Conservation (phyloP, 2,797 vertebrate genomes). For the Thamnophis elegans region DNA sequence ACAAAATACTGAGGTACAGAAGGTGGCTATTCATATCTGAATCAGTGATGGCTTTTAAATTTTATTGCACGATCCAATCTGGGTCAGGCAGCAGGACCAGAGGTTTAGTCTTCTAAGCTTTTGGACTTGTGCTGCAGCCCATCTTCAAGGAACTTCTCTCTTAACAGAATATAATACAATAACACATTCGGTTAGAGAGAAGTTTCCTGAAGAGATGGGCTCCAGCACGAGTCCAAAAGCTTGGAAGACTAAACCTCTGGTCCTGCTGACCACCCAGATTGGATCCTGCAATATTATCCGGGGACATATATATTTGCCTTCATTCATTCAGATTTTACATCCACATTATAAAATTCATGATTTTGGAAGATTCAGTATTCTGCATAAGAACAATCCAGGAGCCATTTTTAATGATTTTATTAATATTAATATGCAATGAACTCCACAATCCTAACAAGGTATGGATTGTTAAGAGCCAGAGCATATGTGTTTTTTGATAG, state of each 20-base stretch:
- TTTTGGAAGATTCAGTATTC: not conserved
- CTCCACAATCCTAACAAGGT: not conserved
- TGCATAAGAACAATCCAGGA: not conserved
- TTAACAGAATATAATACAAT: not conserved
- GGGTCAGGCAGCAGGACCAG: not conserved
- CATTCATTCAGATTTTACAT: not conserved
- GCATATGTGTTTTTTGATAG: not conserved
- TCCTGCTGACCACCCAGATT: not conserved
- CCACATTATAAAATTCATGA: not conserved
- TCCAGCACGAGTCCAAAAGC: not conserved
- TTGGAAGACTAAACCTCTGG: not conserved
- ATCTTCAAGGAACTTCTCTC: not conserved
- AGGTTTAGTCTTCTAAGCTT: not conserved
- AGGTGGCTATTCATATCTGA: not conserved
- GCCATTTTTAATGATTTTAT: not conserved
- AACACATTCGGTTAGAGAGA: not conserved
- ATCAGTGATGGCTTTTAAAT: not conserved
- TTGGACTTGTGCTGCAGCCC: not conserved
- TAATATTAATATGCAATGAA: not conserved
- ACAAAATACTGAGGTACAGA: not conserved
- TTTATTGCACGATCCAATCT: not conserved
- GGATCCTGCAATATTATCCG: not conserved
- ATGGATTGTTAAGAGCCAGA: not conserved
- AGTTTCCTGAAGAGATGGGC: not conserved
- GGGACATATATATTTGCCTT: not conserved